phyloP scores from a whole-genome alignment of 1,140 invertebrate species.

The Vanessa tameamea region DNA sequence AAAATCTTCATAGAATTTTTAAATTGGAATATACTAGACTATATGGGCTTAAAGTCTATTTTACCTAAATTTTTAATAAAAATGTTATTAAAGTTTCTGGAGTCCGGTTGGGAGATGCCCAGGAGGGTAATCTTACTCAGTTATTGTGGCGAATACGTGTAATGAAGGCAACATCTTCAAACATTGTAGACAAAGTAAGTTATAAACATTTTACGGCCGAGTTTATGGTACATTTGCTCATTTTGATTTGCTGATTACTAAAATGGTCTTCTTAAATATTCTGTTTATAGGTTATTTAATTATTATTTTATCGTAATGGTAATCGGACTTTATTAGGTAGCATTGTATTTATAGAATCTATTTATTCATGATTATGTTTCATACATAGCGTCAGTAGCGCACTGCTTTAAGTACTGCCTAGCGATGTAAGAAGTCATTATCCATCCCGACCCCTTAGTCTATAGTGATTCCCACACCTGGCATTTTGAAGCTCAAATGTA shows the following conservation, averaged over 20 bases:
- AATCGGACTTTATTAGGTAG: background rate
- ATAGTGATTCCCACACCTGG: too few species aligned
- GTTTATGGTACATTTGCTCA: conserved; percentile 27
- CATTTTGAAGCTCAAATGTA: too few species aligned
- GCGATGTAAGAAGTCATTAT: too few species aligned
- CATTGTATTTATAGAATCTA: too few species aligned
- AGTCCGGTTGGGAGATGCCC: conserved; percentile 30
- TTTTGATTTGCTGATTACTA: conserved; percentile 35
- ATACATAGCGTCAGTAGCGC: too few species aligned
- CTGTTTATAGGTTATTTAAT: conserved; percentile 3
- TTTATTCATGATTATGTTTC: too few species aligned
- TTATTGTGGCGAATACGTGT: conserved; percentile 41
- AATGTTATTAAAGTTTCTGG: conserved; percentile 45
- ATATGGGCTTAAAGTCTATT: conserved; percentile 20
- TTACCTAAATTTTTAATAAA: conserved; percentile 36
- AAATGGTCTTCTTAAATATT: conserved; percentile 19
- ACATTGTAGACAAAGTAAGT: conserved; percentile 28
- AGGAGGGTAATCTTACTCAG: conserved; percentile 32
- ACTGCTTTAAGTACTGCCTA: too few species aligned
- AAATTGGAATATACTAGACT: conserved; percentile 8
- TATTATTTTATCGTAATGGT: background rate
- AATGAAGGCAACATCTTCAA: conserved; percentile 33
- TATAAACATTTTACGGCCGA: conserved; percentile 31
- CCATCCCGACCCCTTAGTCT: too few species aligned
- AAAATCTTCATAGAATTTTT: background rate